Conservation (phyloP, 2,113 vertebrate species). For the Maccullochella peelii region DNA sequence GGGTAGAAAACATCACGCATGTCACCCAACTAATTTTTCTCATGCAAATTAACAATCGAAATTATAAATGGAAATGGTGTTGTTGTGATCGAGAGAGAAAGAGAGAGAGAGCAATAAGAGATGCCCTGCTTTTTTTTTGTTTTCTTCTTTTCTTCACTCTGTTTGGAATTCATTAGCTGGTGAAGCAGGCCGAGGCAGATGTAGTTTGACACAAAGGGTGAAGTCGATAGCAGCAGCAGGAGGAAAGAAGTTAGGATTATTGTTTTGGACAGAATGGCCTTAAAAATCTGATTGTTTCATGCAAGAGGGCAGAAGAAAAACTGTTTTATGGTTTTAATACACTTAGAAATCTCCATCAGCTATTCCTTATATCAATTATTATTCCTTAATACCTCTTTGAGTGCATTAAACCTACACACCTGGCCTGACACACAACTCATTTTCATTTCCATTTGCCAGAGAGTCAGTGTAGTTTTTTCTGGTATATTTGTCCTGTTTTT, state of each 20-base stretch:
- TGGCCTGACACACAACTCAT: not conserved
- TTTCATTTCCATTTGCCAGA: not conserved
- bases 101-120: conserved; percentile 60
- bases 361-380: conserved; percentile 6
- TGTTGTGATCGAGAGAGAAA: conserved; percentile 90
- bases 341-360: not conserved
- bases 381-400: conserved; percentile 10
- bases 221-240: conserved; percentile 74
- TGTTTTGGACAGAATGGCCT: conserved; percentile 47
- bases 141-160: conserved; percentile 56
- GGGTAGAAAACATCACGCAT: conserved; percentile 91
- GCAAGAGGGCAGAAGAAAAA: conserved; percentile 15
- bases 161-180: conserved; percentile 92
- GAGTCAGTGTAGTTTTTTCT: not conserved
- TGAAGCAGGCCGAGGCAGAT: conserved; percentile 85
- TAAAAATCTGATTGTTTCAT: conserved; percentile 21
- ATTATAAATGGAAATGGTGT: conserved; percentile 99
- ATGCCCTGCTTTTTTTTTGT: conserved; percentile 59
- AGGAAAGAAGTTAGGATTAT: conserved; percentile 40
- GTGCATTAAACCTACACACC: conserved; percentile 8
- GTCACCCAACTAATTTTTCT: conserved; percentile 97
- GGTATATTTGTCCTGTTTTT: not conserved
- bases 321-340: conserved; percentile 1
- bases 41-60: conserved; percentile 99
- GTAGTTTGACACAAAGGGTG: conserved; percentile 85